Percentiles rank a stretch among this genome's conserved stretches.
Evolutionary conservation across 2,113 vertebrate genomes (phyloP).

Genomic region (Jaculus jaculus): DNA sequence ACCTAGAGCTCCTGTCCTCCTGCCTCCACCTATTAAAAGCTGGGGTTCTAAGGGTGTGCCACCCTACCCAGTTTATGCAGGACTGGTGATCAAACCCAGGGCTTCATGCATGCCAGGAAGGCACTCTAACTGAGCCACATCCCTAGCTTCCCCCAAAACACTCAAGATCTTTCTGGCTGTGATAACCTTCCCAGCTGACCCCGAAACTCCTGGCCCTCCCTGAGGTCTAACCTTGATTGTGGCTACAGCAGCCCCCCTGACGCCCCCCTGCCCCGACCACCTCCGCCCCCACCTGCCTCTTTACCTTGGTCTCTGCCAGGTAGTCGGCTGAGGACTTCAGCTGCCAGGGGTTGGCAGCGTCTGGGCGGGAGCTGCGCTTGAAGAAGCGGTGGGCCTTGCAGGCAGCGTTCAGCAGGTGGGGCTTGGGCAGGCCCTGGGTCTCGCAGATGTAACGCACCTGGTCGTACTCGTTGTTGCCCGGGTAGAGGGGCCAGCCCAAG

Average conservation of each 20-base stretch:
- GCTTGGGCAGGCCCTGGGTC: constrained; percentile 83
- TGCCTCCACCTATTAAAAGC: no score
- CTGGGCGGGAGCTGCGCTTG: constrained; percentile 46
- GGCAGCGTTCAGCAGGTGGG: constrained; percentile 77
- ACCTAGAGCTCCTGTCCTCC: no score
- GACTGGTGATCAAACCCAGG: no score
- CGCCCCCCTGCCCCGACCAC: not conserved
- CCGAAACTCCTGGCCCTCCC: not conserved
- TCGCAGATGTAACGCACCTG: constrained; percentile 88
- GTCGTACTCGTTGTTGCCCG: constrained; percentile 82
- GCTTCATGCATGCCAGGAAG: no score
- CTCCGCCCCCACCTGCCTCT: not conserved
- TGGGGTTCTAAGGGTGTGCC: no score
- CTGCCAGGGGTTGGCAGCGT: constrained; percentile 80
- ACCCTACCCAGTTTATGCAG: no score
- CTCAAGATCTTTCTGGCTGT: not conserved
- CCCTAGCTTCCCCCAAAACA: no score
- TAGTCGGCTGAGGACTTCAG: constrained; percentile 80
- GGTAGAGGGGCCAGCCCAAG: constrained; percentile 88
- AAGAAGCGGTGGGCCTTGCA: constrained; percentile 85
- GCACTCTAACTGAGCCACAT: no score
- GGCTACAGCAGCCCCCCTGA: not conserved
- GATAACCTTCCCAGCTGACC: not conserved
- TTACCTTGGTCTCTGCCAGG: constrained; percentile 62
- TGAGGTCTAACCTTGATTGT: not conserved